Evolutionary conservation across 2,113 vertebrate species (phyloP), one percentile per base, ranked within the genome.

Genomic region (Tragelaphus buxtoni): DNA sequence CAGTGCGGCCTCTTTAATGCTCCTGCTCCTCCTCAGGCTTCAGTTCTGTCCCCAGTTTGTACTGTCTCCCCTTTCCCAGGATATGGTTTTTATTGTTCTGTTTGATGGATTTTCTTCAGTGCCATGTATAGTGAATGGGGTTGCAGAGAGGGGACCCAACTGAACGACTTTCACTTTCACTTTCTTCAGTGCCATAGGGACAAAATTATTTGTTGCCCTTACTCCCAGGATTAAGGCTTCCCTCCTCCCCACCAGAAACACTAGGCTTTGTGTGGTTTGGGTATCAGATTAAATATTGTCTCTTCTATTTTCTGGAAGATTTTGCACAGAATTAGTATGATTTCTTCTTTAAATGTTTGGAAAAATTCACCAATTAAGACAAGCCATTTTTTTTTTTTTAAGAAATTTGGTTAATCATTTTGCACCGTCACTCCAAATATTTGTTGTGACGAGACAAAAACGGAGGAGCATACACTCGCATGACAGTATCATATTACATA

Each of bases 351-450:
- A 12, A 18, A 80, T 30, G 35, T 84, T 90, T 90, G 26, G 35
- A 22, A 96, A 22, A 80, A 96, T 90, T 90, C n/a, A 86, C 24
- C 45, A 96, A 30, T 30, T 12, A 90, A 80, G 39, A 18, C 42
- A 76, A 81, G 24, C 13, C 47, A 55, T 76, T 77, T 55, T 91
- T 82, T 47, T 61, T 55, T 32, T 74, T 81, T 61, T 28, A 69
- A 45, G 80, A 30, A 45, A 63, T 61, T 61, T 14, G 56, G 28
- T 16, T 82, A 51, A 55, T 72, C 60, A 94, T 39, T 61, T 30
- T 88, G 8, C 35, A 72, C 42, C 5, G 0, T 61, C 60, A 32
- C 60, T 61, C 28, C 60, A 61, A 61, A 61, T 61, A 28, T 61
- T 30, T 61, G 12, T 32, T 61, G 5, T 61, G 28, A 61, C 12